These are phyloP conservation scores for Trissoscelio sp. DNA, from an alignment of 2,888 invertebrate genomes.

Conservation along the genomic window DNA sequence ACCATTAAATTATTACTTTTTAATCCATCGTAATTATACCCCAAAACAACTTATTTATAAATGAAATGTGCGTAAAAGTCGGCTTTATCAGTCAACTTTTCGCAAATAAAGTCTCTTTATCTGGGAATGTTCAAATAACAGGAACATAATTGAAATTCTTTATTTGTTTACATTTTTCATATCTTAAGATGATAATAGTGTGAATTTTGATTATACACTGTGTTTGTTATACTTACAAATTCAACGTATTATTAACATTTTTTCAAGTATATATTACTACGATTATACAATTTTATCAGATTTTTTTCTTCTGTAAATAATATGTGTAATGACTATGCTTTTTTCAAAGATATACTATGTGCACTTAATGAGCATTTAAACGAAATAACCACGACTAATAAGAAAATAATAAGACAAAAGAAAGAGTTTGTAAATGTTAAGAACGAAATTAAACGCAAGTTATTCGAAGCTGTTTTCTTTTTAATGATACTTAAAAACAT, in stretches of 20 bases:
- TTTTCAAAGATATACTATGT: neutral
- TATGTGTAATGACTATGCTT: neutral
- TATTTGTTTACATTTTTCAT: constrained; percentile 10
- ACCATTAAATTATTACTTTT: no score
- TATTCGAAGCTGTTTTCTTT: neutral
- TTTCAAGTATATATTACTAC: neutral
- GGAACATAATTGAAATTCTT: constrained; percentile 34
- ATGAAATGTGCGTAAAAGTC: no score
- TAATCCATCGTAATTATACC: no score
- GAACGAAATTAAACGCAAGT: constrained; percentile 1
- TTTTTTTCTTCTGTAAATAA: neutral
- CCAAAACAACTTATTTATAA: no score
- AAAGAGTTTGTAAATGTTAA: neutral
- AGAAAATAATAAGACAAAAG: neutral
- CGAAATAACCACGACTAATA: neutral
- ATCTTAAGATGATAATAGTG: constrained; percentile 10
- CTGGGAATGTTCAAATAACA: constrained; percentile 12
- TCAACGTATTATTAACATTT: neutral
- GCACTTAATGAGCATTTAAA: neutral
- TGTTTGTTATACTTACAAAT: neutral
- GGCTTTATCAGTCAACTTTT: constrained; percentile 29
- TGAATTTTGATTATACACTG: constrained; percentile 9
- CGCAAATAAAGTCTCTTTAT: constrained; percentile 10
- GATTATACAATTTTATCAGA: neutral
- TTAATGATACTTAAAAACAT: neutral